Percentiles rank a stretch among this genome's conserved stretches.
Evolutionary conservation across 2,888 invertebrate genomes (phyloP).

Genomic region (Cryptus viduatorius): DNA sequence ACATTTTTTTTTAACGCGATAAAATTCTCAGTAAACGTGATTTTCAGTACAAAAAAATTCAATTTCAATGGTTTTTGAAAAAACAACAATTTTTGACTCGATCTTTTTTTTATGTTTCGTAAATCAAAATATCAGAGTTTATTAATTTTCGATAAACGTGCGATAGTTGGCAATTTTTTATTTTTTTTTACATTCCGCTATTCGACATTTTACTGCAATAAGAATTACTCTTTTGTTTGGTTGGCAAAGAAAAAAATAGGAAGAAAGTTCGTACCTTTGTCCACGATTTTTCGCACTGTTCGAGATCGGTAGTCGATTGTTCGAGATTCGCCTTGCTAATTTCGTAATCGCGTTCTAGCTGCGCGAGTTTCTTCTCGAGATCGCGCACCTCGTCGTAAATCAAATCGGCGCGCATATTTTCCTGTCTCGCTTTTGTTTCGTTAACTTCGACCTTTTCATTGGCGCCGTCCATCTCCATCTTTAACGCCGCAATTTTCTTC

Average conservation of each 20-base stretch:
- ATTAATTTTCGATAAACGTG: too few species aligned
- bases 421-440: slow-evolving; percentile 88
- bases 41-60: too few species aligned
- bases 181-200: too few species aligned
- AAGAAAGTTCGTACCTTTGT: slow-evolving; percentile 87
- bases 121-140: too few species aligned
- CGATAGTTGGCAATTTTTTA: too few species aligned
- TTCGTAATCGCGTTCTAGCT: slow-evolving; percentile 96
- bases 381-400: slow-evolving; percentile 97
- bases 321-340: slow-evolving; percentile 95
- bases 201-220: too few species aligned
- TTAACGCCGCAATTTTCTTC: slow-evolving; percentile 91
- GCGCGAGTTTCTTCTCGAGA: slow-evolving; percentile 97
- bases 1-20: too few species aligned
- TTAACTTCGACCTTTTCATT: slow-evolving; percentile 89
- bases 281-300: slow-evolving; percentile 96
- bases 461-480: slow-evolving; percentile 90
- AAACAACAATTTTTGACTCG: too few species aligned
- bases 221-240: background rate
- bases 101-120: too few species aligned
- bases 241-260: too few species aligned
- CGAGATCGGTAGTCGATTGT: slow-evolving; percentile 96
- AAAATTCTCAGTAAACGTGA: too few species aligned
- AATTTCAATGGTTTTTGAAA: too few species aligned
- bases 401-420: slow-evolving; percentile 84